Evolutionary conservation across 2,888 invertebrate genomes (phyloP).

Genomic region (Biston betularia): DNA sequence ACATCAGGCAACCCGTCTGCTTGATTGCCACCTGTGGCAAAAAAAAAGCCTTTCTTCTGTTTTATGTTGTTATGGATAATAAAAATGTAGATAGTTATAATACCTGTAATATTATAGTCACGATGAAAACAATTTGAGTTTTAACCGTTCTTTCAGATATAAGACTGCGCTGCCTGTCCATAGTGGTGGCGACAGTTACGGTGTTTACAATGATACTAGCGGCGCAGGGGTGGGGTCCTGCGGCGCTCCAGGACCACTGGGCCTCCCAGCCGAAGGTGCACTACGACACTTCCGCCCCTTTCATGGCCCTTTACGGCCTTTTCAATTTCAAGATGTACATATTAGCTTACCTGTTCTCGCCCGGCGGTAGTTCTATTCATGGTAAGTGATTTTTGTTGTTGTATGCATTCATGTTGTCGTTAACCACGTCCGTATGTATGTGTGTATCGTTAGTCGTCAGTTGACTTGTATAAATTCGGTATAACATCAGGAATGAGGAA

Average conservation of each 20-base stretch:
- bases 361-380: conserved; percentile 92
- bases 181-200: conserved; percentile 93
- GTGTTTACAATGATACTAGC: conserved; percentile 91
- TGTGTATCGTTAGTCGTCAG: too few species aligned
- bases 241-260: conserved; percentile 97
- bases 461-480: too few species aligned
- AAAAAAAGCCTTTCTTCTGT: too few species aligned
- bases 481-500: too few species aligned
- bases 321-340: conserved; percentile 97
- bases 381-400: conserved; percentile 85
- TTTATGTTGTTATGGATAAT: too few species aligned
- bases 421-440: too few species aligned
- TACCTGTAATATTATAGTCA: too few species aligned
- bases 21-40: too few species aligned
- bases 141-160: conserved; percentile 88
- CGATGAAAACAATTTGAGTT: too few species aligned
- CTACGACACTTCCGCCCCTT: conserved; percentile 96
- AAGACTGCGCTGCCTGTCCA: conserved; percentile 95
- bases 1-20: too few species aligned
- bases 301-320: conserved; percentile 97
- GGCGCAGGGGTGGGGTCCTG: conserved; percentile 94
- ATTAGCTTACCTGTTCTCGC: conserved; percentile 97
- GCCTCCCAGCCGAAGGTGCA: conserved; percentile 94
- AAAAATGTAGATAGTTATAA: too few species aligned
- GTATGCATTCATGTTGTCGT: too few species aligned